Conservation (phyloP, 2,888 invertebrate genomes). For the Conus canariensis region DNA sequence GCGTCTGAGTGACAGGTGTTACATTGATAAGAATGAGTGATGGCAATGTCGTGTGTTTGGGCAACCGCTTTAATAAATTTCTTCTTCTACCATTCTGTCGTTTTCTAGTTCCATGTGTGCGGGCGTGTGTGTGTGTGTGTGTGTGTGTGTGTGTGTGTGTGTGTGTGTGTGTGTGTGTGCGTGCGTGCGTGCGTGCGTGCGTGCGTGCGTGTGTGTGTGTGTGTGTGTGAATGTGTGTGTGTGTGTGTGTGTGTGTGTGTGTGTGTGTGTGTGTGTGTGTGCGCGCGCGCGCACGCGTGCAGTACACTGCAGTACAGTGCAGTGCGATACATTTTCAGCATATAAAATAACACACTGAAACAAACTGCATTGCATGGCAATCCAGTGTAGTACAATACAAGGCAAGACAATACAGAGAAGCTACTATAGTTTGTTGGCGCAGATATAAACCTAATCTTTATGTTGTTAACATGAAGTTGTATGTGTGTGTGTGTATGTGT, state of each 20-base stretch:
- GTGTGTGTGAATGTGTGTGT: background rate
- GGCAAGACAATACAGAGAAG: no score
- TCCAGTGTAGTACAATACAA: no score
- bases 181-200: background rate
- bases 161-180: constrained; percentile 11
- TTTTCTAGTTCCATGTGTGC: background rate
- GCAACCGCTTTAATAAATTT: no score
- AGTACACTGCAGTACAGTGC: background rate
- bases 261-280: background rate
- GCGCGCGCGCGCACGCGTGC: background rate
- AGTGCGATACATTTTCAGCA: no score
- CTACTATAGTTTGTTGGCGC: no score
- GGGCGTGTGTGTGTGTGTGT: constrained; percentile 6
- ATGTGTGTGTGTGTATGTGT: background rate
- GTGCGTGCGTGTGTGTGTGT: background rate
- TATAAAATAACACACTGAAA: no score
- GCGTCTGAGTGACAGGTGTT: no score
- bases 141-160: background rate
- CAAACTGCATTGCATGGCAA: no score
- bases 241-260: constrained; percentile 7
- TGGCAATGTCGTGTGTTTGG: no score
- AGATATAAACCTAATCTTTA: no score
- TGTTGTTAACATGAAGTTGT: background rate
- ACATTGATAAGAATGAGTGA: no score
- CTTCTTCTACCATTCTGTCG: no score